phyloP scores from a whole-genome alignment of 2,113 vertebrate species.

The Oreochromis spilurus region DNA sequence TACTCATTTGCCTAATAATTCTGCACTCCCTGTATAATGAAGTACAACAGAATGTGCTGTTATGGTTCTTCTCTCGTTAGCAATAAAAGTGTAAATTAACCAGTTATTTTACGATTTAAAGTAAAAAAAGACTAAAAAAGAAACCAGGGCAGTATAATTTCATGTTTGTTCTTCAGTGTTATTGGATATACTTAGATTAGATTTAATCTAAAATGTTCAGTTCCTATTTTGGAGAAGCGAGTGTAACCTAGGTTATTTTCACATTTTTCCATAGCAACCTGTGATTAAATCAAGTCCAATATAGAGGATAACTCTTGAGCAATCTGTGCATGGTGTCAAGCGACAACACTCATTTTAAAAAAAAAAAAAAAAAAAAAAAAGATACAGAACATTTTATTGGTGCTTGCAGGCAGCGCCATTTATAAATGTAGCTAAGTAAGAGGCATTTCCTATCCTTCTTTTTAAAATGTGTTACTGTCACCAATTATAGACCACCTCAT shows the following conservation, averaged over 20 bases:
- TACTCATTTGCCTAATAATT: too few relatives aligned
- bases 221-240: background rate
- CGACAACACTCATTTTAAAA: background rate
- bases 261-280: background rate
- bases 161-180: background rate
- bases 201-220: background rate
- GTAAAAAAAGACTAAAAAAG: too few relatives aligned
- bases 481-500: background rate
- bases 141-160: too few relatives aligned
- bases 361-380: background rate
- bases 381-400: background rate
- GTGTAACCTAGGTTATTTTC: background rate
- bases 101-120: too few relatives aligned
- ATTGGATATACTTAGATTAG: background rate
- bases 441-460: background rate
- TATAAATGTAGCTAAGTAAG: background rate
- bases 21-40: too few relatives aligned
- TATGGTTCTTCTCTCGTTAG: too few relatives aligned
- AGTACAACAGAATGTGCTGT: too few relatives aligned
- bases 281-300: background rate
- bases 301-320: background rate
- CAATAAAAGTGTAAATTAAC: too few relatives aligned
- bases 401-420: background rate
- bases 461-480: background rate
- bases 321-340: background rate